phyloP scores from a whole-genome alignment of 2,113 vertebrate species.

The Poeciliopsis occidentalis region DNA sequence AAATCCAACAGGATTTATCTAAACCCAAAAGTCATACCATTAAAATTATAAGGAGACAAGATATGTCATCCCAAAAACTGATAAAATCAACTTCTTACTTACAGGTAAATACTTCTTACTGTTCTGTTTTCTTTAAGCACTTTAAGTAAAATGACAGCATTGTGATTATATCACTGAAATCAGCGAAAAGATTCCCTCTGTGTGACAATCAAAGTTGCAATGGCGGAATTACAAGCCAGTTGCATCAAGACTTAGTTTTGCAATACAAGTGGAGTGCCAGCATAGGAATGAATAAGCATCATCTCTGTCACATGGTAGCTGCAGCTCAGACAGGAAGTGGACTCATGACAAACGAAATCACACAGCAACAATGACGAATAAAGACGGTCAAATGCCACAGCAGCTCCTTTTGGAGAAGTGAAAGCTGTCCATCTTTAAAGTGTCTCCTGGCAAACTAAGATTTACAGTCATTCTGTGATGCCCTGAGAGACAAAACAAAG shows the following conservation, averaged over 20 bases:
- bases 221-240: background rate
- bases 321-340: slow-evolving; percentile 27
- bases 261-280: slow-evolving; percentile 3
- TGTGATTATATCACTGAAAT: no score
- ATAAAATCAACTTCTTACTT: background rate
- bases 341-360: slow-evolving; percentile 22
- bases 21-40: background rate
- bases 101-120: no score
- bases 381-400: background rate
- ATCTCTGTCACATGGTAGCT: slow-evolving; percentile 21
- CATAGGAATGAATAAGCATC: slow-evolving; percentile 7
- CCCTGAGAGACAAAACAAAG: no score
- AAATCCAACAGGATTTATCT: background rate
- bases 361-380: background rate
- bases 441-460: no score
- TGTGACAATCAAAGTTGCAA: background rate
- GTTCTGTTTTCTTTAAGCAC: no score
- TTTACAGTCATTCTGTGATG: no score
- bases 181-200: background rate
- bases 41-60: background rate
- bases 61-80: background rate
- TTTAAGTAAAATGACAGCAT: no score
- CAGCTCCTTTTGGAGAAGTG: no score
- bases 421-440: no score
- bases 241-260: slow-evolving; percentile 14